phyloP scores from a whole-genome alignment of 1,140 invertebrate species.

The Caerostris extrusa region DNA sequence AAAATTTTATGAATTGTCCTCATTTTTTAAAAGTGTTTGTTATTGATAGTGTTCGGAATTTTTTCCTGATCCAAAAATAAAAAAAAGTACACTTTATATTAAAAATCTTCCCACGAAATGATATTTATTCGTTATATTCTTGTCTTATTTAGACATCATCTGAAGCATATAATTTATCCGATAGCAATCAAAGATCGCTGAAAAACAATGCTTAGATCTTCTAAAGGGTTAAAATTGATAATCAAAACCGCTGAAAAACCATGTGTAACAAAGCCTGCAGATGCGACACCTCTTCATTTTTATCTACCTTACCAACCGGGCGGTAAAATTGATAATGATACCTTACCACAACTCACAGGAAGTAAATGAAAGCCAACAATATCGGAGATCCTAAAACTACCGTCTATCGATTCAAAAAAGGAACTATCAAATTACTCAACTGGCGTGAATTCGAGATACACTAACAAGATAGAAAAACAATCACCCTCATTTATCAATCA shows the following conservation, averaged over 20 bases:
- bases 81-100: not conserved
- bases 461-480: constrained; percentile 29
- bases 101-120: not conserved
- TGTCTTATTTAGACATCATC: not conserved
- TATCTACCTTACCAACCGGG: constrained; percentile 36
- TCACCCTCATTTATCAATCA: constrained; percentile 64
- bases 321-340: constrained; percentile 48
- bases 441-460: constrained; percentile 6
- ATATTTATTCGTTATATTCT: not conserved
- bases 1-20: too few species aligned
- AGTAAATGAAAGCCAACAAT: not conserved
- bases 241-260: constrained; percentile 19
- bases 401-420: not conserved
- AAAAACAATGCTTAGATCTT: constrained; percentile 16
- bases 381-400: not conserved
- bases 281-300: constrained; percentile 32
- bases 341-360: constrained; percentile 8
- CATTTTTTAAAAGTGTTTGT: too few species aligned
- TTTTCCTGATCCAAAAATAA: not conserved
- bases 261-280: constrained; percentile 21
- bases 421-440: not conserved
- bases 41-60: too few species aligned
- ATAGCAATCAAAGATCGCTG: not conserved
- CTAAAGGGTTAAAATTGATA: not conserved
- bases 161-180: not conserved